Base-by-base conservation (phyloP, 2,888 invertebrate species). In the Mythimna vitellina region DNA sequence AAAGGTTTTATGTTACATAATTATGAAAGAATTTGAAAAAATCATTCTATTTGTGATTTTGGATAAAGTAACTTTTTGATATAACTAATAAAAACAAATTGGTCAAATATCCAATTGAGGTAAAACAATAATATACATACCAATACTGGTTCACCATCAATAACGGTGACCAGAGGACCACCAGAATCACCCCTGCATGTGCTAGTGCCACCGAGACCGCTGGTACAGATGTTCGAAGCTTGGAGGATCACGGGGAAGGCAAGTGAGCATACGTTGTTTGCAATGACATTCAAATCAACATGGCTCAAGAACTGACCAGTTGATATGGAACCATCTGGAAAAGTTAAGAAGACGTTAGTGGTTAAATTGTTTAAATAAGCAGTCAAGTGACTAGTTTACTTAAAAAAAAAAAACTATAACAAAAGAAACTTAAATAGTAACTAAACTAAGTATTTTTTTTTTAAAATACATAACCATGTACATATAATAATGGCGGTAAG, bases 111-210 rank as follows among this genome's bases (percentile, higher is more conserved):
- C 12, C 12, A 12, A 42, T 42, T 42, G 42, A 46, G 7, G 7
- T 46, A 46, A 46, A 46, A 46, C 17, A 46, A 20, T 46, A 58
- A 22, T 54, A 67, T 60, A 77, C 88, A 76, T 85, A 93, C 93
- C 89, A 93, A 65, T 25, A 92, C 49, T 3, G 62, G 80, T 4
- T 78, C 70, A 72, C 82, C 76, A 29, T 81, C 35, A 17, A 87
- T 85, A 6, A 32, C 35, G 46, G 87, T 71, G 10, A 85, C 79
- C 10, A 94, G 87, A 12, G 94, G 94, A 3, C 94, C 94, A 20
- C 94, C 94, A 29, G 94, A 94, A 77, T 94, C 94, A 4, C 94
- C 94, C 0, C 80, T 65, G 83, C 94, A 94, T 3, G 88, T 88
- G 60, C 89, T 80, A 9, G 63, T 46, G 3, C 89, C 88, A 5